phyloP scores from a whole-genome alignment of 30 jellyfish, hydroid and myxozoan species.

The Nemopilema nomurai region DNA sequence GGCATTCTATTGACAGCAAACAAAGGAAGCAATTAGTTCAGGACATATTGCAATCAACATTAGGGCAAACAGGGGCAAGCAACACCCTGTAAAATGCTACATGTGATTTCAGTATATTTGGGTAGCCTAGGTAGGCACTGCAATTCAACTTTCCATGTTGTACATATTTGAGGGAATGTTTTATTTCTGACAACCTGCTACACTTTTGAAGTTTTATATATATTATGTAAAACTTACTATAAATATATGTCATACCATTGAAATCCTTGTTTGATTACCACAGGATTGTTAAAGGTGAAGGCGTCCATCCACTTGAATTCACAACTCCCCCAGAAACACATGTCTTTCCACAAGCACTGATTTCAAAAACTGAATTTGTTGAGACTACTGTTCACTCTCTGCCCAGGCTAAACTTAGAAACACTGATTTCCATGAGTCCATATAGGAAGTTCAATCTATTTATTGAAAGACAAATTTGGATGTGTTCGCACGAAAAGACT shows the following conservation, averaged over 20 bases:
- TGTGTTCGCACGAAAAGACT: conserved; percentile 10
- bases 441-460: conserved; percentile 24
- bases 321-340: conserved; percentile 63
- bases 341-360: conserved; percentile 74
- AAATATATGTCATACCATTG: too few relatives aligned
- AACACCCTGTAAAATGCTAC: too few relatives aligned
- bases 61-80: too few relatives aligned
- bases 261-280: neutral
- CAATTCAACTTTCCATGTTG: too few relatives aligned
- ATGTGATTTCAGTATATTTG: neutral
- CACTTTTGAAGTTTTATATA: too few relatives aligned
- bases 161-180: too few relatives aligned
- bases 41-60: too few relatives aligned
- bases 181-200: too few relatives aligned
- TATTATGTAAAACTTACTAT: too few relatives aligned
- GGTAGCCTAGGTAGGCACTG: too few relatives aligned
- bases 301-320: conserved; percentile 38
- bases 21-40: too few relatives aligned
- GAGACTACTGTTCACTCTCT: conserved; percentile 60
- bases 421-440: conserved; percentile 68
- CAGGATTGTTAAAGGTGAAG: conserved; percentile 39
- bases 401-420: conserved; percentile 76
- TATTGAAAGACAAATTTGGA: conserved; percentile 17
- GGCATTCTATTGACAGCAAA: too few relatives aligned
- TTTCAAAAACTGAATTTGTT: conserved; percentile 53